Evolutionary conservation across 2,113 vertebrate species (phyloP), one percentile per base, ranked within the genome.

Genomic region (Peucedramus taeniatus): DNA sequence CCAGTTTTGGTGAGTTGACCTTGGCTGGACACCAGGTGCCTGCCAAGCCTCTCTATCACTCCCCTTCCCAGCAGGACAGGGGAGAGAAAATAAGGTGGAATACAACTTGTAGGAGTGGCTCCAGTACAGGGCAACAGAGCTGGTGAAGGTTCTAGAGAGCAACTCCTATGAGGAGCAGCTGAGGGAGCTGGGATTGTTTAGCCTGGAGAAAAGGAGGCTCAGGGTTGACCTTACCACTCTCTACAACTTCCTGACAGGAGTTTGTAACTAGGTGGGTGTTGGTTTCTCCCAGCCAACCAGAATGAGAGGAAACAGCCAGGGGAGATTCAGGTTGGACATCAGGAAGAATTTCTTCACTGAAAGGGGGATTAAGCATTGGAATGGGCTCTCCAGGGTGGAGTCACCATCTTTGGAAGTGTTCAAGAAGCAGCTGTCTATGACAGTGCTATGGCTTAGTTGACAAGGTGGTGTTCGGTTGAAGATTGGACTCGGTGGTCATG

Each of bases 71-170:
- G 45, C 30, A 53, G 7, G 20, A 60, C 28, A 35, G 24, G 16
- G 9, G 40, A 75, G 61, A 53, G 24, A 53, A 83, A 53, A 53
- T 40, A 47, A 47, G 11, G 4, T n/a, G 23, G 45, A n/a, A 40
- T 13, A n/a, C 3, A 39, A 15, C 14, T 31, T 0, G 0, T 53
- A 47, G 45, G 19, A 70, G 39, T 39, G 12, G 39, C 15, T 70
- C 28, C n/a, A 69, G 19, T 39, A 44, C 39, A 39, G 39, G 37
- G 18, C 39, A 33, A 20, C 39, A 28, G 13, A 39, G 4, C 12
- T 87, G 47, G 15, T n/a, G 54, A 53, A 70, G 28, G 19, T n/a
- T 87, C 20, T 45, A 28, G n/a, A 69, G 28, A 44, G 5, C 37
- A 39, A 53, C 10, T 33, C 37, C 14, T 37, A 1, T 61, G 64